A percentile compares a stretch with the other conserved stretches of the same genome.
Evolutionary conservation across 2,797 vertebrate species (phyloP).

Genomic region (Scarus forsteni): DNA sequence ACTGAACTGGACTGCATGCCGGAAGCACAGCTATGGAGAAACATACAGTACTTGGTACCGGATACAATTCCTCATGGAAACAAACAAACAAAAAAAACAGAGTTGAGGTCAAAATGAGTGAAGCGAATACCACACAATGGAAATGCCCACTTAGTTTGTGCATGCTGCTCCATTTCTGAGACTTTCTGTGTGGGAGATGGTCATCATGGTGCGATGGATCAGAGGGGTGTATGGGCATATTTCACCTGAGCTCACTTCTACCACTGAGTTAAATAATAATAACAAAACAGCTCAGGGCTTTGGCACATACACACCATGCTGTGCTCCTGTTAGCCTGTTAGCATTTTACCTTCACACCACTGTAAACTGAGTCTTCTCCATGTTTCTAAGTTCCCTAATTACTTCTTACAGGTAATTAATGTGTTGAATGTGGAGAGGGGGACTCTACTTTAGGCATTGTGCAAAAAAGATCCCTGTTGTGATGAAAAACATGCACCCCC

Average conservation of each 20-base stretch:
- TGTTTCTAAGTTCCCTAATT: slow-evolving; percentile 34
- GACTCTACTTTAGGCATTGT: slow-evolving; percentile 5
- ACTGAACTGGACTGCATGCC: no score
- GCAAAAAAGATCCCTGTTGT: slow-evolving; percentile 26
- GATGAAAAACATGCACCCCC: slow-evolving; percentile 24
- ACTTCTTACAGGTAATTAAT: slow-evolving; percentile 46
- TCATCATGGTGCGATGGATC: slow-evolving; percentile 31
- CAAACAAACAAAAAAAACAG: no score
- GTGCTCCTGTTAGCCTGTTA: slow-evolving; percentile 58
- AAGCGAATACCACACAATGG: no score
- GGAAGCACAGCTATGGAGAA: no score
- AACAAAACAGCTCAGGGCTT: slow-evolving; percentile 74
- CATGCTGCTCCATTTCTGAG: not conserved
- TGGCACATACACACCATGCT: slow-evolving; percentile 51
- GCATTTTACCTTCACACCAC: slow-evolving; percentile 47
- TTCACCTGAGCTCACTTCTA: slow-evolving; percentile 69
- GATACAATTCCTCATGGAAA: no score
- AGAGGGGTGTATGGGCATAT: slow-evolving; percentile 27
- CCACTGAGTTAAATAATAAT: slow-evolving; percentile 20
- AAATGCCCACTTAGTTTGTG: no score
- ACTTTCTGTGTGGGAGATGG: slow-evolving; percentile 28
- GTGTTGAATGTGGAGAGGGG: slow-evolving; percentile 26
- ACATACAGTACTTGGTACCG: no score
- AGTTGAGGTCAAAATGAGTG: no score
- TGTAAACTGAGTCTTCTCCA: slow-evolving; percentile 20